These are phyloP conservation scores for Hylyphantes graminicola DNA, from an alignment of 1,140 invertebrate species.

Conservation along the genomic window DNA sequence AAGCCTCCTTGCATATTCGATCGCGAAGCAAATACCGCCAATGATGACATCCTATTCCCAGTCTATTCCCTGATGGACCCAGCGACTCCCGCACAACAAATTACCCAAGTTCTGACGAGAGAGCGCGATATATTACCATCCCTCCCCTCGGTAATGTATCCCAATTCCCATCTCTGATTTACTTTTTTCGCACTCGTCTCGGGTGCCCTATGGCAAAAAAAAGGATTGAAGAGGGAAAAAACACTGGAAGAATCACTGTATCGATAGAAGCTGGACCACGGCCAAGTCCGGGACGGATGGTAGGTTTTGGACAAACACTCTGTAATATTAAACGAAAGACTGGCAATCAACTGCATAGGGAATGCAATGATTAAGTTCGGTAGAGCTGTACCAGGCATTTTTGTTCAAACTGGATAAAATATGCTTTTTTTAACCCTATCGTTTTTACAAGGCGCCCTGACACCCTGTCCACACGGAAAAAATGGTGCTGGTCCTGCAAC, in stretches of 20 bases:
- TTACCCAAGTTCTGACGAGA: not conserved
- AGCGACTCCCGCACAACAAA: not conserved
- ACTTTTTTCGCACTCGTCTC: not conserved
- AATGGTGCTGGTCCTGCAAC: too few species aligned
- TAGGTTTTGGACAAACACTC: too few species aligned
- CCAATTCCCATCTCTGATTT: not conserved
- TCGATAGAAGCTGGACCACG: not conserved
- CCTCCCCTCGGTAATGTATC: not conserved
- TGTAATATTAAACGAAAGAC: too few species aligned
- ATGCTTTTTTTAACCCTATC: too few species aligned
- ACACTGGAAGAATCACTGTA: not conserved
- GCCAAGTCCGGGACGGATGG: not conserved
- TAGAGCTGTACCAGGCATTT: too few species aligned
- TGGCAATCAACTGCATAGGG: too few species aligned
- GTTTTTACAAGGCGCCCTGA: too few species aligned
- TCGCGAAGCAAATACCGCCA: too few species aligned
- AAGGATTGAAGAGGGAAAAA: not conserved
- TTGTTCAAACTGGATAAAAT: too few species aligned
- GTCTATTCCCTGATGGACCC: not conserved
- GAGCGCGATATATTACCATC: not conserved
- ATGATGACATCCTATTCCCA: too few species aligned
- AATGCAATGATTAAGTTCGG: not conserved
- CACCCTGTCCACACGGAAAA: too few species aligned
- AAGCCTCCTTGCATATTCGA: too few species aligned
- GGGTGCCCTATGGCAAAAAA: not conserved